Evolutionary conservation across 2,888 invertebrate species (phyloP).

Genomic region (Euspilapteryx auroguttella): DNA sequence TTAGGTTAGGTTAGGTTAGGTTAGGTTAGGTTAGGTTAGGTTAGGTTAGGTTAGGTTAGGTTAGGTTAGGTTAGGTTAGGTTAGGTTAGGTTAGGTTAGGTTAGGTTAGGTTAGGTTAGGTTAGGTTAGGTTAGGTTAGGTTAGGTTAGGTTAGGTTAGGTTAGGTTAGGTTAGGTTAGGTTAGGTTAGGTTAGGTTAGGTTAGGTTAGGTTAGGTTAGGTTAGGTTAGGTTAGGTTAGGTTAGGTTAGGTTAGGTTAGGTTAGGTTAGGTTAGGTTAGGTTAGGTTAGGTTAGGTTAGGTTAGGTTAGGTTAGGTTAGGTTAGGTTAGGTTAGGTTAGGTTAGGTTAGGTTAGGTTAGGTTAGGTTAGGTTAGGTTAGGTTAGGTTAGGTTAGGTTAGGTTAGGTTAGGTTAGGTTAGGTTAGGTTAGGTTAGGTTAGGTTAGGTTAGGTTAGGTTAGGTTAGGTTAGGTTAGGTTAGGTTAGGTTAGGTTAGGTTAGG

Average conservation of each 20-base stretch:
- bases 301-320: constrained; percentile 4
- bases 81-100: constrained; percentile 4
- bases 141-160: constrained; percentile 3
- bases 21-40: constrained; percentile 4
- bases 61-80: constrained; percentile 4
- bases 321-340: constrained; percentile 4
- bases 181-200: constrained; percentile 4
- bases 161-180: constrained; percentile 4
- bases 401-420: constrained; percentile 4
- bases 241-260: constrained; percentile 4
- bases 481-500: constrained; percentile 4
- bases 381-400: constrained; percentile 4
- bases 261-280: constrained; percentile 4
- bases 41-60: constrained; percentile 4
- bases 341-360: constrained; percentile 4
- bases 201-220: constrained; percentile 4
- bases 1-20: constrained; percentile 4
- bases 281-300: constrained; percentile 4
- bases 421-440: constrained; percentile 4
- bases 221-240: constrained; percentile 4
- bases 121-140: constrained; percentile 4
- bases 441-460: constrained; percentile 4
- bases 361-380: constrained; percentile 4
- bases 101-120: constrained; percentile 4
- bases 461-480: constrained; percentile 4